phyloP scores from a whole-genome alignment of 2,888 invertebrate genomes.

The Unio delphinus region DNA sequence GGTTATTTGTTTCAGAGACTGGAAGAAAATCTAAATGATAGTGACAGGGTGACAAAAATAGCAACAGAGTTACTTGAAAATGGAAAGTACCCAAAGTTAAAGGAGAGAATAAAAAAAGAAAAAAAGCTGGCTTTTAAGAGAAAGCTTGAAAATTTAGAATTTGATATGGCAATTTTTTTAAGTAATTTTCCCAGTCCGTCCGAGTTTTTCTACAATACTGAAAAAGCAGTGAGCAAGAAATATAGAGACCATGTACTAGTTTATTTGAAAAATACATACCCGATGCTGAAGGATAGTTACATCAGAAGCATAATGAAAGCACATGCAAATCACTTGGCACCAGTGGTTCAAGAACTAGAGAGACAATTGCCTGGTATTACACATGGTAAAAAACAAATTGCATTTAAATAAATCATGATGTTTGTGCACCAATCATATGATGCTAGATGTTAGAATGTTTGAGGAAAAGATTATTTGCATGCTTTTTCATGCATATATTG shows the following conservation, averaged over 20 bases:
- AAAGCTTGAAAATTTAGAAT: slow-evolving; percentile 41
- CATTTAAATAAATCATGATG: not conserved
- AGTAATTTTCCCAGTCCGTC: slow-evolving; percentile 62
- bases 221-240: slow-evolving; percentile 43
- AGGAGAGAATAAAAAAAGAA: slow-evolving; percentile 46
- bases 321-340: slow-evolving; percentile 51
- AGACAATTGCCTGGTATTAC: slow-evolving; percentile 17
- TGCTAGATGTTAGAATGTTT: too few relatives aligned
- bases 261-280: slow-evolving; percentile 54
- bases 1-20: slow-evolving; percentile 59
- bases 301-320: slow-evolving; percentile 46
- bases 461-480: not conserved
- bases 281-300: slow-evolving; percentile 45
- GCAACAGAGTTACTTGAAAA: slow-evolving; percentile 56
- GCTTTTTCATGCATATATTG: not conserved
- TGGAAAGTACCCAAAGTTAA: slow-evolving; percentile 56
- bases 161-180: slow-evolving; percentile 57
- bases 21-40: slow-evolving; percentile 32
- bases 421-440: not conserved
- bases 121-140: slow-evolving; percentile 35
- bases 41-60: slow-evolving; percentile 48
- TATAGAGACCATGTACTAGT: slow-evolving; percentile 54
- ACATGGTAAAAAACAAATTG: slow-evolving; percentile 14
- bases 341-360: slow-evolving; percentile 42
- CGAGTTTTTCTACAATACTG: slow-evolving; percentile 47